These are phyloP conservation scores for Danaus melanippus DNA, from an alignment of 1,140 invertebrate genomes.

Conservation along the genomic window DNA sequence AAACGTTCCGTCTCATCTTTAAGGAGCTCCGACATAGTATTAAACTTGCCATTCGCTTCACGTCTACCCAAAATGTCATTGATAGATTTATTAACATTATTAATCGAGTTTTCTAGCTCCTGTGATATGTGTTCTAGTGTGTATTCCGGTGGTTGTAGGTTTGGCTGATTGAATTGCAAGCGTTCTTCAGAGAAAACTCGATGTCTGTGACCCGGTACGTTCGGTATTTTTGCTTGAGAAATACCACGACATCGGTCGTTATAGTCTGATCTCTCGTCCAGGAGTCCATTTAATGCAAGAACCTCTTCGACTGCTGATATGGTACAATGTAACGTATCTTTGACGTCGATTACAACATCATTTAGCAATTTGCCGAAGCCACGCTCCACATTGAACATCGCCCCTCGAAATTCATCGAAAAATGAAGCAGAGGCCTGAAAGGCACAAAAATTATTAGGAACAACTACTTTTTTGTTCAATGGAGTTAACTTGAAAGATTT, in stretches of 20 bases:
- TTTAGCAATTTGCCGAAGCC: constrained; percentile 45
- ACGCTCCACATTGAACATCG: constrained; percentile 36
- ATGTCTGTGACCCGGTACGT: neutral
- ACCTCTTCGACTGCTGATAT: constrained; percentile 51
- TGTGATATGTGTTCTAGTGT: constrained; percentile 6
- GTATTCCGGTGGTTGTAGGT: neutral
- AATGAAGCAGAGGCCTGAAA: constrained; percentile 38
- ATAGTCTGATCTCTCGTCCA: constrained; percentile 26
- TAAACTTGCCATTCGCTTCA: constrained; percentile 11
- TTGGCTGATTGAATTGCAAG: too few relatives aligned
- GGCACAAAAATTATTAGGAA: too few relatives aligned
- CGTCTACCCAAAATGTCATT: constrained; percentile 17
- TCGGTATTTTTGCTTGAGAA: too few relatives aligned
- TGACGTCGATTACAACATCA: constrained; percentile 47
- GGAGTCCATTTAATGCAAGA: constrained; percentile 27
- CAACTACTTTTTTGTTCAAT: too few relatives aligned
- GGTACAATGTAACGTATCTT: constrained; percentile 48
- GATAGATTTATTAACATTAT: constrained; percentile 26
- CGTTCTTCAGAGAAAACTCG: too few relatives aligned
- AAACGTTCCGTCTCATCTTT: constrained; percentile 34
- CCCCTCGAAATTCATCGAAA: constrained; percentile 38
- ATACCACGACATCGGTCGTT: constrained; percentile 26
- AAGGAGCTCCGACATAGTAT: constrained; percentile 17
- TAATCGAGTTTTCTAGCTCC: constrained; percentile 20
- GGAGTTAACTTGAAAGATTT: too few relatives aligned